These are phyloP conservation scores for Pantala flavescens DNA, from an alignment of 1,140 invertebrate genomes.

Conservation along the genomic window DNA sequence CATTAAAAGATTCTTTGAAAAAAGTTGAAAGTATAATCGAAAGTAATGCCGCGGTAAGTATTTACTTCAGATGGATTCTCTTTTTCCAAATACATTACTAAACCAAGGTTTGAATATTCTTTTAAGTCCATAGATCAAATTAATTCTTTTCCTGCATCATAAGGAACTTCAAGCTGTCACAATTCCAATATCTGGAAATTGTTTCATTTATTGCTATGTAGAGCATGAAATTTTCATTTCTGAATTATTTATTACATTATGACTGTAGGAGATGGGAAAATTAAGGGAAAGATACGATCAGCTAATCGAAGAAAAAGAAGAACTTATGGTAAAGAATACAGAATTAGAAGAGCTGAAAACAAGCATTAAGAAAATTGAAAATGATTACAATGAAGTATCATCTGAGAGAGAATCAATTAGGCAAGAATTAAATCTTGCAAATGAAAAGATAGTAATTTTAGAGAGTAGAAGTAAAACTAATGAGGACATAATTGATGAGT, in stretches of 20 bases:
- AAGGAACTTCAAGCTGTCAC: too few species aligned
- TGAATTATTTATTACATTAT: too few species aligned
- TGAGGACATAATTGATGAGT: not conserved
- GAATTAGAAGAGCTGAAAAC: not conserved
- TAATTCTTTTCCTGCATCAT: too few species aligned
- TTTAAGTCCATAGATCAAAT: too few species aligned
- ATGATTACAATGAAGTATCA: not conserved
- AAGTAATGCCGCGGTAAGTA: not conserved
- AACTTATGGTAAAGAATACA: not conserved
- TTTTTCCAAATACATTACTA: too few species aligned
- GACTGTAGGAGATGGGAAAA: not conserved
- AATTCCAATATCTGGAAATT: too few species aligned
- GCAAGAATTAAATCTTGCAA: not conserved
- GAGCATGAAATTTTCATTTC: too few species aligned
- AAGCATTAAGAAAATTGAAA: not conserved
- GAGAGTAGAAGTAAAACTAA: not conserved
- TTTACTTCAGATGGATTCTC: not conserved
- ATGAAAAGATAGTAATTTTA: not conserved
- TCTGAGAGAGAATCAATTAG: not conserved
- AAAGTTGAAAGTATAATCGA: not conserved
- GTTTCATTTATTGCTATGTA: too few species aligned
- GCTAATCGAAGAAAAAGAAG: not conserved
- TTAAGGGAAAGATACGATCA: not conserved
- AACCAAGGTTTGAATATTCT: too few species aligned
- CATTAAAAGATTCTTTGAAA: not conserved